These are phyloP conservation scores for Drosophila murphyi DNA, from an alignment of 1,140 invertebrate species.

Conservation along the genomic window DNA sequence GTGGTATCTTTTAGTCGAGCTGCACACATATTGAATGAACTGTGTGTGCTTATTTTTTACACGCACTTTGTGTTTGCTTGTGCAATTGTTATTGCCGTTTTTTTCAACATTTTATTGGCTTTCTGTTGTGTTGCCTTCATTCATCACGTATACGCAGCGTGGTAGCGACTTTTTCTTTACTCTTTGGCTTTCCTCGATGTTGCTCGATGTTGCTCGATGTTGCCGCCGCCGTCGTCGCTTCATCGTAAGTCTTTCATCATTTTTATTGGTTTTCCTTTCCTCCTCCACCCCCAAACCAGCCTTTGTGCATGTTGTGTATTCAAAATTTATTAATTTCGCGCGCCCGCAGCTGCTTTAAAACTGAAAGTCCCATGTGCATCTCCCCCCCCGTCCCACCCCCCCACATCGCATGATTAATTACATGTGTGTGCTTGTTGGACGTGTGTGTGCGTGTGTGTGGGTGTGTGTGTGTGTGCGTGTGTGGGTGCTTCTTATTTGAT, in stretches of 20 bases:
- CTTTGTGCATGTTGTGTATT: constrained; percentile 26
- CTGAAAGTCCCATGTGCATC: constrained; percentile 32
- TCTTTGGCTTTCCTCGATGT: constrained; percentile 15
- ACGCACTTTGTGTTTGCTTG: constrained; percentile 54
- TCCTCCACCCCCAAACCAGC: neutral
- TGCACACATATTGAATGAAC: neutral
- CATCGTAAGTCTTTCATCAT: constrained; percentile 75
- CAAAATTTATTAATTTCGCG: constrained; percentile 51
- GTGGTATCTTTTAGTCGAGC: neutral
- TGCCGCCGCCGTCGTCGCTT: constrained; percentile 3
- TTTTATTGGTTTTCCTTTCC: constrained; percentile 62
- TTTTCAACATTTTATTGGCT: constrained; percentile 66
- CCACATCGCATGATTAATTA: constrained; percentile 40
- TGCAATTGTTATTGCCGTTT: constrained; percentile 52
- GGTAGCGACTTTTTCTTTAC: neutral
- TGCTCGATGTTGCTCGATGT: constrained; percentile 16
- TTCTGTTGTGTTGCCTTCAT: constrained; percentile 44
- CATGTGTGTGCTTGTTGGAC: neutral
- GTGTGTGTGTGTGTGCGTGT: neutral
- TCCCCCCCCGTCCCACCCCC: neutral
- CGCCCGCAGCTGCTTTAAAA: constrained; percentile 48
- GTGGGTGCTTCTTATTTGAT: neutral
- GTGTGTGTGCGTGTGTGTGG: neutral
- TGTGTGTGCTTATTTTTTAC: constrained; percentile 21
- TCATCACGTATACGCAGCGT: constrained; percentile 69